Percentiles rank a stretch among this genome's conserved stretches.
These are phyloP conservation scores for Salpingus planirostris DNA, from an alignment of 2,888 invertebrate species.

Conservation along the genomic window DNA sequence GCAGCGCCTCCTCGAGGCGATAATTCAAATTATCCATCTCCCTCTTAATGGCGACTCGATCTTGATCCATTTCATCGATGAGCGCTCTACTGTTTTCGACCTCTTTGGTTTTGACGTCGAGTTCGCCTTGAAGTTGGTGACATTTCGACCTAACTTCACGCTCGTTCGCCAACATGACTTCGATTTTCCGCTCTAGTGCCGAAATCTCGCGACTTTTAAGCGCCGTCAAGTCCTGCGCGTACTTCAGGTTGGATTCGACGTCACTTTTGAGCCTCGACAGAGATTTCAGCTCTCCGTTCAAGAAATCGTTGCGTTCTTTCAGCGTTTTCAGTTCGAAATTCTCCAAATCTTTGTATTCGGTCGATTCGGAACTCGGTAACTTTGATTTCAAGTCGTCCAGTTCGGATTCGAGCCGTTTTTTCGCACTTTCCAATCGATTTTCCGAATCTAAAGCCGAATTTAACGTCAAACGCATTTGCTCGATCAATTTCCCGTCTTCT, in stretches of 20 bases:
- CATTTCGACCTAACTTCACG: neutral
- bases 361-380: neutral
- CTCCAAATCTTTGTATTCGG: neutral
- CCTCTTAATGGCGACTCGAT: constrained; percentile 40
- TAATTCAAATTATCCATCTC: constrained; percentile 38
- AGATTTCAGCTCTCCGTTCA: constrained; percentile 4
- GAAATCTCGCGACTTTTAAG: neutral
- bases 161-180: constrained; percentile 1
- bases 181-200: constrained; percentile 1
- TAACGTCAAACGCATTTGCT: too few species aligned
- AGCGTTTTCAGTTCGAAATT: constrained; percentile 2
- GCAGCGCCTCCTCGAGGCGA: neutral
- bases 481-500: too few species aligned
- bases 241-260: too few species aligned
- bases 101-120: constrained; percentile 6
- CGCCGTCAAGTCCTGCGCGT: too few species aligned
- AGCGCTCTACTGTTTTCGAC: constrained; percentile 7
- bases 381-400: constrained; percentile 24
- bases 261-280: too few species aligned
- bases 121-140: constrained; percentile 1
- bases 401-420: constrained; percentile 16
- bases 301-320: constrained; percentile 3
- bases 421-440: too few species aligned
- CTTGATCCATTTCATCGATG: constrained; percentile 45
- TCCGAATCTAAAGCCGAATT: too few species aligned